Conservation (phyloP, 2,888 invertebrate species). For the Drosophila pseudotakahashii region DNA sequence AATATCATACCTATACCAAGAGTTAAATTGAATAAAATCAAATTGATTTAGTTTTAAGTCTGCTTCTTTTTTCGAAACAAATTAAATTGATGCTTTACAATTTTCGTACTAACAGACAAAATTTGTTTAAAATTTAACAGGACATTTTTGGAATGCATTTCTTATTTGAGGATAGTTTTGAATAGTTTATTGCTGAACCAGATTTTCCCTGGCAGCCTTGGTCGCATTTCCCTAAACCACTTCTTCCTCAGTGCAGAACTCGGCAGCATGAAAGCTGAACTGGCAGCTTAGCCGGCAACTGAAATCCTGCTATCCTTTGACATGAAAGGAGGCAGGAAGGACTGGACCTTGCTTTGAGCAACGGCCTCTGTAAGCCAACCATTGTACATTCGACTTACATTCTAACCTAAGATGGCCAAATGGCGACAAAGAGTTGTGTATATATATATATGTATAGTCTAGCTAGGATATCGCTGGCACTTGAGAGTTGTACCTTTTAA, state of each 20-base stretch:
- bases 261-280: not conserved
- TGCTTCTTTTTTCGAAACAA: not conserved
- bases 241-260: slow-evolving; percentile 3
- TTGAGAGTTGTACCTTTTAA: slow-evolving; percentile 76
- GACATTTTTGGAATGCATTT: no score
- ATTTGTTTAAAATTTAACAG: no score
- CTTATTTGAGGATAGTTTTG: no score
- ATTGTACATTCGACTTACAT: slow-evolving; percentile 19
- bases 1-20: no score
- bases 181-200: no score
- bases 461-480: slow-evolving; percentile 34
- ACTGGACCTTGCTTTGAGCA: slow-evolving; percentile 2
- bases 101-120: no score
- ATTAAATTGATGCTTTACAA: no score
- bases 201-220: no score
- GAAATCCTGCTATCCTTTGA: slow-evolving; percentile 3
- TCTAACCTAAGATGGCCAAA: slow-evolving; percentile 20
- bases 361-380: slow-evolving; percentile 4
- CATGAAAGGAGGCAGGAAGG: not conserved
- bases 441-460: slow-evolving; percentile 25
- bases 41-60: not conserved
- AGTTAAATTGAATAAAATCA: not conserved
- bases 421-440: slow-evolving; percentile 2
- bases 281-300: not conserved
- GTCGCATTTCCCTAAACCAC: no score